These are phyloP conservation scores for Drosophila prostipennis DNA, from an alignment of 2,888 invertebrate genomes.

Conservation along the genomic window DNA sequence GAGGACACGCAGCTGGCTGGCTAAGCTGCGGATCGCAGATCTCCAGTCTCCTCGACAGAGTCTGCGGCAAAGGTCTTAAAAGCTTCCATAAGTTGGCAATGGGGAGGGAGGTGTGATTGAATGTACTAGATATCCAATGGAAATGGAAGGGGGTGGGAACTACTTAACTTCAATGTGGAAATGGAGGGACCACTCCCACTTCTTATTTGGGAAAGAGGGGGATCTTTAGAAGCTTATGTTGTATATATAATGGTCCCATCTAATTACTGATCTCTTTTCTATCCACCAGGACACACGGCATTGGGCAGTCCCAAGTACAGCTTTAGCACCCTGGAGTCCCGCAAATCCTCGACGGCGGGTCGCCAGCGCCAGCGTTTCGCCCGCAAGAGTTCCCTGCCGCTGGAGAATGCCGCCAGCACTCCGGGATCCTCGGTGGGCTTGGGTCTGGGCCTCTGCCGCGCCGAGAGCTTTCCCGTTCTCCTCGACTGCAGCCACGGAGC, in stretches of 20 bases:
- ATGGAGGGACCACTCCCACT: not conserved
- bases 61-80: slow-evolving; percentile 31
- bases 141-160: not conserved
- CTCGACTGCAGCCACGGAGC: slow-evolving; percentile 84
- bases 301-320: slow-evolving; percentile 85
- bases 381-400: slow-evolving; percentile 85
- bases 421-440: slow-evolving; percentile 59
- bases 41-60: slow-evolving; percentile 3
- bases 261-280: not conserved
- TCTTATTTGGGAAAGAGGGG: not conserved
- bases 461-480: slow-evolving; percentile 84
- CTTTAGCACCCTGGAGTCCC: slow-evolving; percentile 86
- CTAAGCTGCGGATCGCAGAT: slow-evolving; percentile 25
- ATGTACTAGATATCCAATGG: not conserved
- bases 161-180: not conserved
- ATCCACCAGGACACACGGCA: slow-evolving; percentile 76
- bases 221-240: not conserved
- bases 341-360: slow-evolving; percentile 82
- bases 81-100: slow-evolving; percentile 21
- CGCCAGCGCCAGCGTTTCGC: slow-evolving; percentile 83
- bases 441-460: slow-evolving; percentile 81
- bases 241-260: too few relatives aligned
- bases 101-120: slow-evolving; percentile 14
- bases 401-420: slow-evolving; percentile 59
- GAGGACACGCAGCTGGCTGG: slow-evolving; percentile 25